Percentiles rank a stretch among this genome's conserved stretches.
Evolutionary conservation across 2,888 invertebrate genomes (phyloP).

Genomic region (Euspilapteryx auroguttella): DNA sequence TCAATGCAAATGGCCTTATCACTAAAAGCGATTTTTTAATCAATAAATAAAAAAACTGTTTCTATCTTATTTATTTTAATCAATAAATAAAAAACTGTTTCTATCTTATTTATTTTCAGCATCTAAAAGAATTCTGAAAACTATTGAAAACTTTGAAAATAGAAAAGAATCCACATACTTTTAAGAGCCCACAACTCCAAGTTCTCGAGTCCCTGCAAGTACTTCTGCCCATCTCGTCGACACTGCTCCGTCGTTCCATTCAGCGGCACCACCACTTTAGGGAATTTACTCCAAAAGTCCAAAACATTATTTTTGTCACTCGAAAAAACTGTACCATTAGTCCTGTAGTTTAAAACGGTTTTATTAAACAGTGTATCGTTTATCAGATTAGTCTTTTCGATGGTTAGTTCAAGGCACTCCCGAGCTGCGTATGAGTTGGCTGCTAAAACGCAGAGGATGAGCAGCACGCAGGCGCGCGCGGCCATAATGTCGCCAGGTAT

Average conservation of each 20-base stretch:
- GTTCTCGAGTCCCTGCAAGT: conserved; percentile 30
- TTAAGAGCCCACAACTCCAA: conserved; percentile 57
- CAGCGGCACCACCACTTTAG: conserved; percentile 40
- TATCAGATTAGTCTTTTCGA: conserved; percentile 27
- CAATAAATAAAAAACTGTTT: no score
- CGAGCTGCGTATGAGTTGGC: conserved; percentile 22
- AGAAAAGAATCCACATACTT: no score
- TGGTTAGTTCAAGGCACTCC: conserved; percentile 45
- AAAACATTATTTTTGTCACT: conserved; percentile 31
- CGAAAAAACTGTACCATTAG: no score
- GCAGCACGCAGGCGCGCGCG: conserved; percentile 40
- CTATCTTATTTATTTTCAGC: no score
- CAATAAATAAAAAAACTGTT: no score
- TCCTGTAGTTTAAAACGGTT: no score
- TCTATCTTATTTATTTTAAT: no score
- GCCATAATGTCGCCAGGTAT: conserved; percentile 38
- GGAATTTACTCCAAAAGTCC: conserved; percentile 38
- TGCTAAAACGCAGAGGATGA: conserved; percentile 14
- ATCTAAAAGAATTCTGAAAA: no score
- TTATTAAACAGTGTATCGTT: conserved; percentile 29
- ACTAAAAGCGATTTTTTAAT: no score
- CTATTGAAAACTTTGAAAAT: no score
- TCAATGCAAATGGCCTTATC: no score
- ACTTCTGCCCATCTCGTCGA: conserved; percentile 33
- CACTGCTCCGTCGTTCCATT: conserved; percentile 50